Percentiles rank a stretch among this genome's conserved stretches.
phyloP scores from a whole-genome alignment of 2,797 vertebrate genomes.

The Heteromormyrus szaboi region DNA sequence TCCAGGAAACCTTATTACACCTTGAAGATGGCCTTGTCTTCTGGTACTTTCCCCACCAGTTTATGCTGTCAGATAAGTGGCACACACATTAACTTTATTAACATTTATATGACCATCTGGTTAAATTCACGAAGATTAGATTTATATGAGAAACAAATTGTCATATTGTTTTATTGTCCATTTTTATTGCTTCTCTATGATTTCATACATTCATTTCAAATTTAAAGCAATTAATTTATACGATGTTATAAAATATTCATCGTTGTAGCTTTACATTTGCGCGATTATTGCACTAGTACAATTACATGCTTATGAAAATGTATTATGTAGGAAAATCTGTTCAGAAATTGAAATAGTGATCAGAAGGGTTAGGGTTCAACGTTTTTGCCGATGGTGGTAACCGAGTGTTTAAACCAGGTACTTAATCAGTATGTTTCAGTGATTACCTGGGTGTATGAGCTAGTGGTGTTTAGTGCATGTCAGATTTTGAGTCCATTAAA shows the following conservation, averaged over 20 bases:
- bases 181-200: not conserved
- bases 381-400: not conserved
- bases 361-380: not conserved
- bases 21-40: not conserved
- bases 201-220: not conserved
- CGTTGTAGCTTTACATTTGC: not conserved
- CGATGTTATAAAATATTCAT: not conserved
- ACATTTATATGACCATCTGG: not conserved
- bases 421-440: not conserved
- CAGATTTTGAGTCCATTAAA: not conserved
- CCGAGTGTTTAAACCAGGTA: not conserved
- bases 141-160: not conserved
- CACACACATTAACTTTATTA: not conserved
- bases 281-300: not conserved
- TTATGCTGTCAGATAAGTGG: not conserved
- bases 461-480: not conserved
- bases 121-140: not conserved
- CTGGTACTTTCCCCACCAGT: not conserved
- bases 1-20: not conserved
- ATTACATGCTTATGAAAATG: not conserved
- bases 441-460: not conserved
- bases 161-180: not conserved
- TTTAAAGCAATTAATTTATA: not conserved
- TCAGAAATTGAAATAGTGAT: not conserved
- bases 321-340: not conserved